Percentiles rank a stretch among this genome's conserved stretches.
phyloP scores from a whole-genome alignment of 1,140 invertebrate species.

The Belonocnema kinseyi region DNA sequence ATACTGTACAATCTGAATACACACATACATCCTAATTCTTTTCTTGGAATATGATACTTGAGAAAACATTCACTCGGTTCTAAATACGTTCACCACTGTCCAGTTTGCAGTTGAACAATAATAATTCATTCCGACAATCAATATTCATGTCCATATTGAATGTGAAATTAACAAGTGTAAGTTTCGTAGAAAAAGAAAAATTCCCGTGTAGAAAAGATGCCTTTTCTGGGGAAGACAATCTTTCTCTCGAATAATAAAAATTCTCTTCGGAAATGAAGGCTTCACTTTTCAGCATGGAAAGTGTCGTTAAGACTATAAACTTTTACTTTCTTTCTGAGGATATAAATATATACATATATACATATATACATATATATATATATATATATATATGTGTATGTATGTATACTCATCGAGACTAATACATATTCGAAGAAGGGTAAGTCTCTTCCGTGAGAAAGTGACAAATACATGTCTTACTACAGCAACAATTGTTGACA shows the following conservation, averaged over 20 bases:
- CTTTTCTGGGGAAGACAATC: too few species aligned
- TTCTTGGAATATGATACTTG: neutral
- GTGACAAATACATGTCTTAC: neutral
- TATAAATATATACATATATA: neutral
- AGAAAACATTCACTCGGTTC: neutral
- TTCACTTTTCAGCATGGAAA: neutral
- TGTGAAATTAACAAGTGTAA: too few species aligned
- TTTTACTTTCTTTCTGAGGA: constrained; percentile 1
- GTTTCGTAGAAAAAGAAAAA: too few species aligned
- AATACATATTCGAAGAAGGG: constrained; percentile 16
- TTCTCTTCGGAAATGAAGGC: neutral
- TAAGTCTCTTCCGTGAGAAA: constrained; percentile 13
- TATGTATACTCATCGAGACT: neutral
- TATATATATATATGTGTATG: too few species aligned
- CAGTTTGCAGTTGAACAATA: too few species aligned
- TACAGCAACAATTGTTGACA: too few species aligned
- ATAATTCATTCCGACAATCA: too few species aligned
- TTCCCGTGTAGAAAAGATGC: too few species aligned
- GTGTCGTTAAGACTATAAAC: constrained; percentile 18
- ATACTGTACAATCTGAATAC: too few species aligned
- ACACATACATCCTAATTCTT: too few species aligned
- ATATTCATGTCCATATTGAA: too few species aligned
- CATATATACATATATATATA: too few species aligned
- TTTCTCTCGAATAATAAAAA: neutral
- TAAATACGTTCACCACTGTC: neutral